phyloP scores from a whole-genome alignment of 2,797 vertebrate species.

The Sebastiscus tertius region DNA sequence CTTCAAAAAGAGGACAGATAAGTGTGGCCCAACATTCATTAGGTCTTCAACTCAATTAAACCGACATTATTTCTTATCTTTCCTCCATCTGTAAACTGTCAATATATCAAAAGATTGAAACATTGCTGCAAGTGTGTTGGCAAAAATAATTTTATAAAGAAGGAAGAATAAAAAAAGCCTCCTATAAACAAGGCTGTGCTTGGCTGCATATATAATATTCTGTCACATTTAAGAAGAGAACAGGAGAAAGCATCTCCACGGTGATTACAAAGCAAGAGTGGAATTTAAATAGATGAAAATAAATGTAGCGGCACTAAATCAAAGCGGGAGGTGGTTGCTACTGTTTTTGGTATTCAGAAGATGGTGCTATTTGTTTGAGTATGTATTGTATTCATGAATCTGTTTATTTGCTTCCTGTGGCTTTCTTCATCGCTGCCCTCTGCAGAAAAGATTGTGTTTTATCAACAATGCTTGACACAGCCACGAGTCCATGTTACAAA shows the following conservation, averaged over 20 bases:
- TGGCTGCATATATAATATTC: constrained; percentile 37
- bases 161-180: neutral
- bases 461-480: constrained; percentile 68
- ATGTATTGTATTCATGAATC: constrained; percentile 80
- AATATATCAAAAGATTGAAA: constrained; percentile 66
- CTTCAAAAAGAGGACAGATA: constrained; percentile 72
- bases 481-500: constrained; percentile 54
- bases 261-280: constrained; percentile 57
- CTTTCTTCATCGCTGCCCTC: constrained; percentile 67
- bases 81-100: constrained; percentile 64
- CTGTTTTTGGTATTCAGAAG: constrained; percentile 83
- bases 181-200: constrained; percentile 45
- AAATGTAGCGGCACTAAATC: constrained; percentile 66
- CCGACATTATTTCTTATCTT: constrained; percentile 70
- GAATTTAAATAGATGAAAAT: constrained; percentile 69
- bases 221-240: constrained; percentile 42
- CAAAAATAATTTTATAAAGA: constrained; percentile 24
- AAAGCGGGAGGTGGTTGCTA: constrained; percentile 63
- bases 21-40: constrained; percentile 70
- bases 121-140: constrained; percentile 38
- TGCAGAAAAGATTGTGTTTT: constrained; percentile 71
- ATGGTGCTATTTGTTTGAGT: constrained; percentile 85
- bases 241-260: constrained; percentile 19
- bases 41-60: constrained; percentile 83
- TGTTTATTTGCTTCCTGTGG: constrained; percentile 78